Base-by-base conservation (phyloP, 1,140 invertebrate genomes). In the Ostrea edulis region DNA sequence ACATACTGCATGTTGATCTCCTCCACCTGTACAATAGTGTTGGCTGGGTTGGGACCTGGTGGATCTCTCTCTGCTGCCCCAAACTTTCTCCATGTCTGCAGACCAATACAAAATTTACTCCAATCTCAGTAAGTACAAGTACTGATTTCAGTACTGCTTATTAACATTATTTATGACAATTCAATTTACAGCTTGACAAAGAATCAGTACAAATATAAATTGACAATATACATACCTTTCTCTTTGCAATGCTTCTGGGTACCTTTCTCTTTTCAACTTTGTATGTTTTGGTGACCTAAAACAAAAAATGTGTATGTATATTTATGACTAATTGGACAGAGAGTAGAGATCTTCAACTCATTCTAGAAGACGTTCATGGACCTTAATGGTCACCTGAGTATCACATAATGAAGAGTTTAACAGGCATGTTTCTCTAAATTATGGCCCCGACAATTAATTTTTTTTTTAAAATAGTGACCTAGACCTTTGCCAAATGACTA, bases 1-100 rank as follows among this genome's bases (percentile, higher is more conserved):
- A 96, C 93, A 93, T 96, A 96, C 91, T 96, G 98, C 97, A 99
- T 98, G 90, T 97, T 97, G 8, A 99, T 97, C 95, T 99, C 98
- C 96, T 99, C 99, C 89, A 97, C 97, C 58, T 92, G 91, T 3
- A 98, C 97, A 93, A 98, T 97, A 4, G 99, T 99, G 0, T 98
- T 99, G 0, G 98, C 97, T 35, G 98, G 98, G 95, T 99, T 99
- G 0, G 98, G 98, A 1, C 99, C 99, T 8, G 98, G 97, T 90
- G 98, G 97, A 93, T 99, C 99, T 93, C 96, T 96, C 35, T 96
- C 96, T 8, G 98, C 98, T 87, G 97, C 97, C 54, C 99, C 99
- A 96, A 98, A 99, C 95, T 99, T 99, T 35, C 96, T 96, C 98
- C 98, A 99, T 71, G 97, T 97, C 95, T 95, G 90, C 20, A 91